Evolutionary conservation across 1,140 invertebrate genomes (phyloP).

Genomic region (Drosophila mauritiana): DNA sequence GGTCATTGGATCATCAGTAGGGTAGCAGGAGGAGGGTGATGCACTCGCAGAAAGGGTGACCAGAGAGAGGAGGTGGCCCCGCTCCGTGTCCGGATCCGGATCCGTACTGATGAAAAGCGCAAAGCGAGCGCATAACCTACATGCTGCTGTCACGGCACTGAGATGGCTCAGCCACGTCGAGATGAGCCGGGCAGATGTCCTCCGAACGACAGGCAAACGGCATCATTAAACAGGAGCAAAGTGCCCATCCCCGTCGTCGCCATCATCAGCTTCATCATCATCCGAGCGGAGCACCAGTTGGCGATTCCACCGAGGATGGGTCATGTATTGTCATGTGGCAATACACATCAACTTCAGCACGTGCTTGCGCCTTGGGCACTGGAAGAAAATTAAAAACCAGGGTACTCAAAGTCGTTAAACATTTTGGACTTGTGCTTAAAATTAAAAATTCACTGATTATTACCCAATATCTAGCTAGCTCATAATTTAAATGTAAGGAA

Average conservation of each 20-base stretch:
- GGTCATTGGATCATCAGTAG: constrained; percentile 73
- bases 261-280: constrained; percentile 52
- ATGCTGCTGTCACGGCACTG: constrained; percentile 57
- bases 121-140: constrained; percentile 64
- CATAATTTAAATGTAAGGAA: no score
- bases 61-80: constrained; percentile 38
- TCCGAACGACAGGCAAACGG: constrained; percentile 65
- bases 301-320: constrained; percentile 20
- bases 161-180: constrained; percentile 38
- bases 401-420: background rate
- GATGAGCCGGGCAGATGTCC: constrained; percentile 38
- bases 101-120: constrained; percentile 66
- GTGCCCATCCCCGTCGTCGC: constrained; percentile 65
- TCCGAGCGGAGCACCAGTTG: constrained; percentile 38
- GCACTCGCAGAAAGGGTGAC: constrained; percentile 9
- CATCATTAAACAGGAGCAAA: constrained; percentile 82
- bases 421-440: background rate
- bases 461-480: no score
- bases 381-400: constrained; percentile 26
- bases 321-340: constrained; percentile 37
- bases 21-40: constrained; percentile 5
- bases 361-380: constrained; percentile 51
- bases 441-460: no score
- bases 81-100: constrained; percentile 5
- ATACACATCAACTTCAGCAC: constrained; percentile 71